A percentile compares a stretch with the other conserved stretches of the same genome.
These are phyloP conservation scores for Diaperis boleti DNA, from an alignment of 2,888 invertebrate genomes.

Conservation along the genomic window DNA sequence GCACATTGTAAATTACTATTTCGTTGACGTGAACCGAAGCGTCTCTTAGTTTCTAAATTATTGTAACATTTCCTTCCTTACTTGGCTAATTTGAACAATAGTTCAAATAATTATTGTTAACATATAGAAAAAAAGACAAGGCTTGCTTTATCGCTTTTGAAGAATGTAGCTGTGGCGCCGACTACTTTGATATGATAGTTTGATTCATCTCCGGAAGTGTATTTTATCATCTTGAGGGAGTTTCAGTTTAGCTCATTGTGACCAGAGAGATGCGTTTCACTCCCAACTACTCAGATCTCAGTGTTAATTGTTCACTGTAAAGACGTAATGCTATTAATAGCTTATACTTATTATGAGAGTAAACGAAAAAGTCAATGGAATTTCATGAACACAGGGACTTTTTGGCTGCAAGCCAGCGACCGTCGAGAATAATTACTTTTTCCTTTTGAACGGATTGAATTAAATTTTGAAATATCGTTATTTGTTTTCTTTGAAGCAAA, in stretches of 20 bases:
- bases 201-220: conserved; percentile 2
- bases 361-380: conserved; percentile 11
- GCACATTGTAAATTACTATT: conserved; percentile 16
- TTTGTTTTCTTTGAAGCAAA: conserved; percentile 23
- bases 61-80: conserved; percentile 30
- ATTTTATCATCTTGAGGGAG: too few relatives aligned
- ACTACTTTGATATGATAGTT: conserved; percentile 6
- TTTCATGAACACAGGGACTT: conserved; percentile 1
- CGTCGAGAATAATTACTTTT: conserved; percentile 11
- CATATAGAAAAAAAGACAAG: conserved; percentile 4
- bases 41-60: conserved; percentile 20
- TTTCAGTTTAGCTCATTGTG: too few relatives aligned
- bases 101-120: conserved; percentile 17
- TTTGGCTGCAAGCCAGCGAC: conserved; percentile 20
- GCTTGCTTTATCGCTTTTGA: conserved; percentile 15
- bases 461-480: conserved; percentile 16
- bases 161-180: conserved; percentile 26
- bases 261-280: too few relatives aligned
- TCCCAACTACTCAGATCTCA: too few relatives aligned
- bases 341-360: too few relatives aligned
- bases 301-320: too few relatives aligned
- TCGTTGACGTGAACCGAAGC: conserved; percentile 17
- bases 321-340: too few relatives aligned
- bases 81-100: conserved; percentile 17
- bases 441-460: conserved; percentile 11